Percentiles rank a stretch among this genome's conserved stretches.
Evolutionary conservation across 2,113 vertebrate genomes (phyloP).

Genomic region (Elanus axillaris): DNA sequence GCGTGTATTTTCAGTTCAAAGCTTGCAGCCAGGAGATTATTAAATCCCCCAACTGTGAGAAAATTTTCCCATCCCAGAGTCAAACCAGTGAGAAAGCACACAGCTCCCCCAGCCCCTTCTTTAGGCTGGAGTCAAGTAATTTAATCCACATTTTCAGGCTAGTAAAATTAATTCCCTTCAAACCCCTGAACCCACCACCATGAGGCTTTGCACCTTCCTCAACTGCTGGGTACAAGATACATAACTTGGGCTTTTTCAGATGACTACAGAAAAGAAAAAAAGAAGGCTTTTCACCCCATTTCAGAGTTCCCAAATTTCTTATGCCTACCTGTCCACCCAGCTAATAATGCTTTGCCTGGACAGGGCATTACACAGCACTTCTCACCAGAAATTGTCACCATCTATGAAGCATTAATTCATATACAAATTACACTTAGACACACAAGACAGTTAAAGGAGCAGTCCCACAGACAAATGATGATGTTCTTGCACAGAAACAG

Average conservation of each 20-base stretch:
- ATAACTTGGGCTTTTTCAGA: not conserved
- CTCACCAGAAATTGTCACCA: not conserved
- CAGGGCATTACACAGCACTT: not conserved
- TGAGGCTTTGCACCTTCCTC: not conserved
- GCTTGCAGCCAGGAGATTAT: not conserved
- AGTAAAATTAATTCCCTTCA: not conserved
- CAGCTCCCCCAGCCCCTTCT: not conserved
- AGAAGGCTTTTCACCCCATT: not conserved
- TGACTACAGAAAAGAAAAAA: not conserved
- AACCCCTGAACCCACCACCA: not conserved
- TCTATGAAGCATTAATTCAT: not conserved
- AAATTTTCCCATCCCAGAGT: not conserved
- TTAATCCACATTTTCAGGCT: not conserved
- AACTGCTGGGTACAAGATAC: not conserved
- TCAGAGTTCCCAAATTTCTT: not conserved
- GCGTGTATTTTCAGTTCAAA: not conserved
- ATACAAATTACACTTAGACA: not conserved
- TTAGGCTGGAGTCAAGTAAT: not conserved
- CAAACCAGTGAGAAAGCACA: not conserved
- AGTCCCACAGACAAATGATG: not conserved
- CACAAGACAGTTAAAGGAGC: not conserved
- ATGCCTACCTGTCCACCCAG: not conserved
- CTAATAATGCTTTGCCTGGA: not conserved
- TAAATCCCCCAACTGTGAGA: not conserved
- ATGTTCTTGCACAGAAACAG: not conserved